Evolutionary conservation across 2,113 vertebrate genomes (phyloP).

Genomic region (Eulemur macaco): DNA sequence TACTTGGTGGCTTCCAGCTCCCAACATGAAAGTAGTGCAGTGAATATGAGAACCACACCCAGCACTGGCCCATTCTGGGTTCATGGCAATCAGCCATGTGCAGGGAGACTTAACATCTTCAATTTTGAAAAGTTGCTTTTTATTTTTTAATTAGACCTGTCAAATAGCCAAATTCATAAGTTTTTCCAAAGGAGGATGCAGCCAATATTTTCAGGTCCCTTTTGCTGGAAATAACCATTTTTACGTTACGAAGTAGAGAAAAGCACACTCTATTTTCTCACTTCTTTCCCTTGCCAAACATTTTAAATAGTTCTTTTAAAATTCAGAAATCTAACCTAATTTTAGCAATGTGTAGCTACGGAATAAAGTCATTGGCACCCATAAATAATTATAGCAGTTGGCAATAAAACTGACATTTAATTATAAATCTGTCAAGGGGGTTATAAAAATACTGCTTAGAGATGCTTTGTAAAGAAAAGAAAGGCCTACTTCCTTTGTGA

Average conservation of each 20-base stretch:
- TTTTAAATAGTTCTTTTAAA: conserved; percentile 26
- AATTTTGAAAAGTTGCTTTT: not conserved
- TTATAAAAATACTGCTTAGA: conserved; percentile 3
- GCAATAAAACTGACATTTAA: conserved; percentile 29
- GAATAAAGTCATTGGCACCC: not conserved
- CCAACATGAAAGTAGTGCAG: not conserved
- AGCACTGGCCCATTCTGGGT: not conserved
- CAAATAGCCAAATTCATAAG: not conserved
- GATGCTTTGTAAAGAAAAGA: conserved; percentile 28
- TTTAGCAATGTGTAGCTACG: not conserved
- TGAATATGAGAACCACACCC: not conserved
- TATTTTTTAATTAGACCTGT: not conserved
- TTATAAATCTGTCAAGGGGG: conserved; percentile 19
- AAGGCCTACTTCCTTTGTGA: not conserved
- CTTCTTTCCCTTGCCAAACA: not conserved
- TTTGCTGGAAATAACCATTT: not conserved
- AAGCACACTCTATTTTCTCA: conserved; percentile 32
- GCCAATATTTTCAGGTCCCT: not conserved
- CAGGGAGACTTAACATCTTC: not conserved
- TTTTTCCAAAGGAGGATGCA: not conserved
- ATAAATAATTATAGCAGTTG: conserved; percentile 27
- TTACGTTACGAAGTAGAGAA: not conserved
- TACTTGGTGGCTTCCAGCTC: not conserved
- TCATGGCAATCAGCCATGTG: not conserved
- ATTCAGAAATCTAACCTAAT: conserved; percentile 45